Conservation (phyloP, 2,113 vertebrate species). For the Pterocles gutturalis region DNA sequence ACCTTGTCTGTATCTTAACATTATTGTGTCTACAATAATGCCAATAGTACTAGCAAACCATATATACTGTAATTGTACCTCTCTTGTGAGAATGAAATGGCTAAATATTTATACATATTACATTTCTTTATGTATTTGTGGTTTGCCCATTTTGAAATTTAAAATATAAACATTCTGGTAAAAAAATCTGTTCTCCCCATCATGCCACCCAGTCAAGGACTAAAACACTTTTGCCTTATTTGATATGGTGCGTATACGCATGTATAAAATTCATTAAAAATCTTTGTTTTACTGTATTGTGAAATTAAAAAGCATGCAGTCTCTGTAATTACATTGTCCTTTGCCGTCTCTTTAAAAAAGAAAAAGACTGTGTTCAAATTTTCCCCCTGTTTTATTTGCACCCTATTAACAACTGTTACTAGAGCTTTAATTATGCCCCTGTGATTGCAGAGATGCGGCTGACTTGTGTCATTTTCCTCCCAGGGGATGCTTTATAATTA, state of each 20-base stretch:
- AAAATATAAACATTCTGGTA: conserved; percentile 80
- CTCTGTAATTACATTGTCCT: conserved; percentile 82
- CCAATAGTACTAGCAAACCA: not conserved
- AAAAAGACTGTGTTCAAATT: conserved; percentile 83
- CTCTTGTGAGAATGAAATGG: conserved; percentile 71
- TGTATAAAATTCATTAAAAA: conserved; percentile 65
- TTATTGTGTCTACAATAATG: conserved; percentile 54
- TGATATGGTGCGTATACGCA: conserved; percentile 41
- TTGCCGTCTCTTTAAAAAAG: conserved; percentile 78
- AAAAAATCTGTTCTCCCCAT: conserved; percentile 78
- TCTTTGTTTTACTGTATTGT: conserved; percentile 75
- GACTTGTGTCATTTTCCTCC: conserved; percentile 95
- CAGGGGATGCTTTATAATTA: conserved; percentile 98
- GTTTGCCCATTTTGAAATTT: conserved; percentile 75
- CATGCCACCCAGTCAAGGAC: conserved; percentile 68
- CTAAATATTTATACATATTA: conserved; percentile 75
- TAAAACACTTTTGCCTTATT: conserved; percentile 70
- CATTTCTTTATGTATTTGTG: conserved; percentile 74
- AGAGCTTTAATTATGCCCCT: conserved; percentile 97
- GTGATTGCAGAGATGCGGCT: conserved; percentile 93
- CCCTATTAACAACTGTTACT: conserved; percentile 99
- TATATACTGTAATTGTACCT: conserved; percentile 63
- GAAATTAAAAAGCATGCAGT: conserved; percentile 80
- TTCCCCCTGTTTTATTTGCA: conserved; percentile 92
- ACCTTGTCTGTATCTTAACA: conserved; percentile 20